A percentile compares a stretch with the other conserved stretches of the same genome.
phyloP scores from a whole-genome alignment of 1,140 invertebrate species.

The Papilio xuthus region DNA sequence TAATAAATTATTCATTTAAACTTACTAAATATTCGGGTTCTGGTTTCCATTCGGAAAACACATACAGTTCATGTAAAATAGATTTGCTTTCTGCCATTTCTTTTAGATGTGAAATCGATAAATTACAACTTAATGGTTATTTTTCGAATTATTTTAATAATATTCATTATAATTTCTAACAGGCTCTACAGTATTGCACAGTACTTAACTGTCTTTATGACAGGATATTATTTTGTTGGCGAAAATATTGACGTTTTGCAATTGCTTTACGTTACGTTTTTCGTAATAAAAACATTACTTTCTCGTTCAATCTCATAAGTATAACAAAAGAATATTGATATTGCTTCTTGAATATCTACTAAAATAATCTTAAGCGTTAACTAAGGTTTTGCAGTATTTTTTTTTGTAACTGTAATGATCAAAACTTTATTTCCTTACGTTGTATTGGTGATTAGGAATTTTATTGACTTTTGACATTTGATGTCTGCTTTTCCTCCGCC shows the following conservation, averaged over 20 bases:
- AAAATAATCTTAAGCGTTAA: too few relatives aligned
- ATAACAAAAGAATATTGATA: background rate
- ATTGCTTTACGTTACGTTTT: constrained; percentile 23
- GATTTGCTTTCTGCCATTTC: constrained; percentile 67
- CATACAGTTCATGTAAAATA: constrained; percentile 75
- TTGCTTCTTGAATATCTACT: too few relatives aligned
- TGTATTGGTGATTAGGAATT: too few relatives aligned
- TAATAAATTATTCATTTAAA: constrained; percentile 40
- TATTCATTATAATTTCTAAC: constrained; percentile 29
- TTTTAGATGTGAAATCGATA: background rate
- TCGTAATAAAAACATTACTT: background rate
- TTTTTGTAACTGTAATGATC: too few relatives aligned
- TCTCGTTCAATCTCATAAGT: background rate
- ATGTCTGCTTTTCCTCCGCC: too few relatives aligned
- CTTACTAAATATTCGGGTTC: constrained; percentile 76
- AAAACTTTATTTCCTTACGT: too few relatives aligned
- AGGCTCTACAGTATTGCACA: background rate
- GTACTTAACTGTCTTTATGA: constrained; percentile 17
- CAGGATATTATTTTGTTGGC: constrained; percentile 32
- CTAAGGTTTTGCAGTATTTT: too few relatives aligned
- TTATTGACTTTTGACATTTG: too few relatives aligned
- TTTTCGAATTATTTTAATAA: constrained; percentile 19
- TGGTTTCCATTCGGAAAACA: constrained; percentile 78
- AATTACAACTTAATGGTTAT: constrained; percentile 31
- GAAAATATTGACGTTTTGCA: constrained; percentile 33